phyloP scores from a whole-genome alignment of 2,113 vertebrate genomes.

The Grantiella picta region DNA sequence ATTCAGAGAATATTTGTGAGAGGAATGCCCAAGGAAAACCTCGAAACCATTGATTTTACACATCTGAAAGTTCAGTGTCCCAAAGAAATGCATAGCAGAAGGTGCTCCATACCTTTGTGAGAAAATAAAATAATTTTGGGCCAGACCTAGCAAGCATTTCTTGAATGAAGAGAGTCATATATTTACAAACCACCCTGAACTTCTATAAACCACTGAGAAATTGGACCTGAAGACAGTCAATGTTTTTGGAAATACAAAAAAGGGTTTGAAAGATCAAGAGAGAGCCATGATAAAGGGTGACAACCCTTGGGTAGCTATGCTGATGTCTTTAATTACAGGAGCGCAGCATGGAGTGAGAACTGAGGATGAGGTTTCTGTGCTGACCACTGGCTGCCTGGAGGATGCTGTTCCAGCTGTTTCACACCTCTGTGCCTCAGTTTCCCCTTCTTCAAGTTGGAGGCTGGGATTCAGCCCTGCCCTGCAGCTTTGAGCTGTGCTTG shows the following conservation, averaged over 20 bases:
- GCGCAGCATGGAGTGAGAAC: neutral
- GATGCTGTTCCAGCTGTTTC: neutral
- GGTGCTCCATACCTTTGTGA: neutral
- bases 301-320: neutral
- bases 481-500: neutral
- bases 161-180: neutral
- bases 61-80: neutral
- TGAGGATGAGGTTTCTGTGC: neutral
- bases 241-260: neutral
- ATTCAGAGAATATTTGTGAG: neutral
- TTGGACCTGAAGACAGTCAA: neutral
- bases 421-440: conserved; percentile 3
- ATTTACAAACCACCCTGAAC: neutral
- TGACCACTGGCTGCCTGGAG: neutral
- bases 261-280: neutral
- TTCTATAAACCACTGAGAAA: neutral
- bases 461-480: neutral
- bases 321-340: neutral
- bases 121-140: neutral
- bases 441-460: neutral
- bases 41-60: neutral
- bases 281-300: neutral
- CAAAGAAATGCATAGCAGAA: neutral
- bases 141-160: neutral
- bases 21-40: neutral